Base-by-base conservation (phyloP, 1,140 invertebrate genomes). In the Brachionus asplanchnoidis region DNA sequence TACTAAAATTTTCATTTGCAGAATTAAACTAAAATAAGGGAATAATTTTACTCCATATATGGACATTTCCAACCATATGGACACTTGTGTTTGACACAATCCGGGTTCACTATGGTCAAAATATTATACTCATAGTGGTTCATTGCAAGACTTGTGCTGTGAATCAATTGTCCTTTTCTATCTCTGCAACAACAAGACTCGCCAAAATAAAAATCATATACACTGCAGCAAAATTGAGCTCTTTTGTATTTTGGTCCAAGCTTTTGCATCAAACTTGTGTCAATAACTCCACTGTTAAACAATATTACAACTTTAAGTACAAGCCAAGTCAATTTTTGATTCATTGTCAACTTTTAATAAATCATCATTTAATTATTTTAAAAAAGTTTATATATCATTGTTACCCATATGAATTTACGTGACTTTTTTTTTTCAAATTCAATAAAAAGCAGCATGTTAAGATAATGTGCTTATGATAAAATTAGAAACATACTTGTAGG, bases 11-110 rank as follows among this genome's bases (percentile, higher is more conserved):
- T 60, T 60, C 20, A 20, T 20, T 26, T 60, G 28, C 4, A 60
- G n/a, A 60, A 60, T 20, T 7, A 60, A 60, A 60, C 53, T 60
- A 60, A 60, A 68, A 12, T 26, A 32, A 68, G 8, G 26, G 17
- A 14, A 32, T 17, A n/a, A 36, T 68, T 36, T 68, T 68, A 68
- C 14, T 68, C 66, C 26, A 32, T 40, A 28, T 32, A 73, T 7
- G 28, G 36, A 73, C 68, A 73, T 42, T 73, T 73, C 68, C 68
- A 73, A 20, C 68, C 68, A 73, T 73, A 73, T 42, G 20, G 17
- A 42, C 68, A 73, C 17, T 73, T 73, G 36, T 42, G 28, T 73
- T 73, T 73, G 40, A 73, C 68, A 73, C 68, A 73, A 17, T 73
- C 40, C 23, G 68, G 68, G 23, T 73, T 73, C 5, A 23, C 11